Evolutionary conservation across 2,888 invertebrate genomes (phyloP).

Genomic region (Apoda limacodes): DNA sequence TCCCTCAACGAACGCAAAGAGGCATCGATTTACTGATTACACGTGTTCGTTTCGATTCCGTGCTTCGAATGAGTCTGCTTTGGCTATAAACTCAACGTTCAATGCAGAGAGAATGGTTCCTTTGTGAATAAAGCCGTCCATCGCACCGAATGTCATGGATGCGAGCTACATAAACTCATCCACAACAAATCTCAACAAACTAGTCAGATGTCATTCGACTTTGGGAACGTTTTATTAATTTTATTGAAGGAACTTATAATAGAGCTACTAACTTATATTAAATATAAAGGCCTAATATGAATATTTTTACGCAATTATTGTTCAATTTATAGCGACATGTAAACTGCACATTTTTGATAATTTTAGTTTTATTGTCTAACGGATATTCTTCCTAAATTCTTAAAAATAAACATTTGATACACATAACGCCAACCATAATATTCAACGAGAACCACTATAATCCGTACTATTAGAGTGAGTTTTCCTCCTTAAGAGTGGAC

Average conservation of each 20-base stretch:
- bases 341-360: too few relatives aligned
- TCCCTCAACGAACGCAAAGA: conserved; percentile 24
- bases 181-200: not conserved
- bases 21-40: conserved; percentile 26
- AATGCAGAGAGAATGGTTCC: conserved; percentile 16
- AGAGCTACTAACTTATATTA: not conserved
- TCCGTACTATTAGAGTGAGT: too few relatives aligned
- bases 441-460: too few relatives aligned
- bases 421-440: too few relatives aligned
- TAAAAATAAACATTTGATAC: too few relatives aligned
- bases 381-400: too few relatives aligned
- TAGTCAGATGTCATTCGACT: not conserved
- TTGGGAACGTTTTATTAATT: not conserved
- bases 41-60: conserved; percentile 19
- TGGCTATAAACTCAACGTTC: not conserved
- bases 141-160: not conserved
- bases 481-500: too few relatives aligned
- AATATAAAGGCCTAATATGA: too few relatives aligned
- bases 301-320: too few relatives aligned
- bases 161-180: not conserved
- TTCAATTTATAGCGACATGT: too few relatives aligned
- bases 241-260: not conserved
- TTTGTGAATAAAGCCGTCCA: conserved; percentile 20
- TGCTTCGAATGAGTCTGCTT: conserved; percentile 17
- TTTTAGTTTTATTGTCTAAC: too few relatives aligned